Evolutionary conservation across 2,888 invertebrate species (phyloP).

Genomic region (Trichopoda pennipes): DNA sequence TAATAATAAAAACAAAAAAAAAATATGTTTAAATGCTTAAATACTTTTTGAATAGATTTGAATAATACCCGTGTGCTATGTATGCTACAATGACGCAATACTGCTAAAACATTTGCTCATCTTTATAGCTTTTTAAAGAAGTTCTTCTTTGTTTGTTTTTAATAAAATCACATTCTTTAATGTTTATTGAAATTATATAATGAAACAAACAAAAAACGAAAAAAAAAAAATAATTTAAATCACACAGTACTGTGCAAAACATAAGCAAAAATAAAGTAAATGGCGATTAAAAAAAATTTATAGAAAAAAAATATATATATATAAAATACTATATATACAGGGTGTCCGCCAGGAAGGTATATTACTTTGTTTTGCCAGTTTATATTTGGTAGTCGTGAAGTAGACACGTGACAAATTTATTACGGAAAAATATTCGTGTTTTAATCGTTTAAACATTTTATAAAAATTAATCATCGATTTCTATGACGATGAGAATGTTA

Average conservation of each 20-base stretch:
- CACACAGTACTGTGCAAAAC: not conserved
- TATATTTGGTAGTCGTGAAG: too few species aligned
- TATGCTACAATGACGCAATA: conserved; percentile 4
- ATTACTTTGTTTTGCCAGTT: too few species aligned
- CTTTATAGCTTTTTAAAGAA: not conserved
- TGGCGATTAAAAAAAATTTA: too few species aligned
- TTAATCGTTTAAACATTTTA: too few species aligned
- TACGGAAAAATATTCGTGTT: too few species aligned
- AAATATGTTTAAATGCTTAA: not conserved
- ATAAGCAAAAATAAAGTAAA: not conserved
- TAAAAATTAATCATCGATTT: too few species aligned
- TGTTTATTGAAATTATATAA: not conserved
- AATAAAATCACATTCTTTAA: not conserved
- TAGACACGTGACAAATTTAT: too few species aligned
- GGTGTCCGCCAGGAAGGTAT: too few species aligned
- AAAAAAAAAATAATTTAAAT: not conserved
- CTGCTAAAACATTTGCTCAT: not conserved
- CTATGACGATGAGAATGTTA: too few species aligned
- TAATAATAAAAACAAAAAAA: not conserved
- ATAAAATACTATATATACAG: too few species aligned
- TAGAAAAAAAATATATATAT: too few species aligned
- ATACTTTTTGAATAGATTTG: not conserved
- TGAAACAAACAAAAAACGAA: too few species aligned
- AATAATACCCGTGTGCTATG: not conserved
- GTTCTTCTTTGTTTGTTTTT: not conserved